A percentile compares a stretch with the other conserved stretches of the same genome.
Conservation (phyloP, 2,888 invertebrate species). For the Embidobia sp. region DNA sequence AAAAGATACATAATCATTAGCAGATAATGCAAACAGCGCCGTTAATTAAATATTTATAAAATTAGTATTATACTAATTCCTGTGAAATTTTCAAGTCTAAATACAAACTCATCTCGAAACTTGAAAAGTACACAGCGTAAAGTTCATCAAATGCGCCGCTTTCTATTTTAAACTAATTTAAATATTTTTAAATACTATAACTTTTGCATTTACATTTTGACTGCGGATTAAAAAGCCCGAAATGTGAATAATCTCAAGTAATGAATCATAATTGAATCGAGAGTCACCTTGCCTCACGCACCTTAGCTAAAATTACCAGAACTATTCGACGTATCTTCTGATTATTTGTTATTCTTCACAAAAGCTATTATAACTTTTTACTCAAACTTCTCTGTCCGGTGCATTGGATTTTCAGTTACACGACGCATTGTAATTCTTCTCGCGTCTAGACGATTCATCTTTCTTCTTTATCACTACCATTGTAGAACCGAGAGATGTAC, state of each 20-base stretch:
- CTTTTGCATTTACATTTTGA: constrained; percentile 37
- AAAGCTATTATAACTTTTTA: constrained; percentile 63
- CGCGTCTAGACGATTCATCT: no score
- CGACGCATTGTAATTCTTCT: no score
- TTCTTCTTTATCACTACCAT: no score
- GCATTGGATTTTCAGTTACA: constrained; percentile 38
- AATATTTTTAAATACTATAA: constrained; percentile 47
- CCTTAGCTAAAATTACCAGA: constrained; percentile 12
- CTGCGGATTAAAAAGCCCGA: constrained; percentile 24
- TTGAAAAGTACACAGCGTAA: constrained; percentile 28
- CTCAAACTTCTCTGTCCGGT: constrained; percentile 54
- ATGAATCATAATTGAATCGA: constrained; percentile 43
- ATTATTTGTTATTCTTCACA: constrained; percentile 59
- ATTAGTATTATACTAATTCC: constrained; percentile 32
- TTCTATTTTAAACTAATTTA: constrained; percentile 48
- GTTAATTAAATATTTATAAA: constrained; percentile 48
- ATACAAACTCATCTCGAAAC: constrained; percentile 31
- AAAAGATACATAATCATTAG: constrained; percentile 25
- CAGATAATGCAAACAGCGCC: constrained; percentile 20
- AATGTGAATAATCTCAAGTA: constrained; percentile 29
- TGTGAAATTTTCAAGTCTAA: constrained; percentile 37
- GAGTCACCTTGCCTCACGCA: constrained; percentile 11
- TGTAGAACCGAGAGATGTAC: no score
- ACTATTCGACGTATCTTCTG: constrained; percentile 42
- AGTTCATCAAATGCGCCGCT: constrained; percentile 22